A percentile compares a stretch with the other conserved stretches of the same genome.
Conservation (phyloP, 2,888 invertebrate genomes). For the Polia nebulosa region DNA sequence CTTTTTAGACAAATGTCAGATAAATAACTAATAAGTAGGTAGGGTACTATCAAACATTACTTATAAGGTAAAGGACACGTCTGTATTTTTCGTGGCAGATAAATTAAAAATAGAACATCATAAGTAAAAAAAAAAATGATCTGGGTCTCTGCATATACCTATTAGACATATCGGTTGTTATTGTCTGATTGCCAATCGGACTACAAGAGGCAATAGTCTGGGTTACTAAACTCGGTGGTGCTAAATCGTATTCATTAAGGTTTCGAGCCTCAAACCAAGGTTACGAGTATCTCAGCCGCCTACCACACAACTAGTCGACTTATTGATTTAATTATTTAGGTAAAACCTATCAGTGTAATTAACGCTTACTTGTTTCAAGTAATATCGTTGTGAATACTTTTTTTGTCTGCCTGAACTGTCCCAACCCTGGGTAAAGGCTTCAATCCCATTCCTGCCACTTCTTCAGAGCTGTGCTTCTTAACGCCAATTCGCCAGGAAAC, state of each 20-base stretch:
- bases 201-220: constrained; percentile 33
- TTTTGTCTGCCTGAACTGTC: no score
- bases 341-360: constrained; percentile 12
- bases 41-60: neutral
- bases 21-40: neutral
- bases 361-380: constrained; percentile 1
- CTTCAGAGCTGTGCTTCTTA: no score
- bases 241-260: constrained; percentile 46
- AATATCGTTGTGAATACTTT: no score
- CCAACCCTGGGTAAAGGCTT: no score
- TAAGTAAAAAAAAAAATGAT: no score
- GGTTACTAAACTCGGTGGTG: constrained; percentile 36
- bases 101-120: neutral
- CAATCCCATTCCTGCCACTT: no score
- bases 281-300: constrained; percentile 32
- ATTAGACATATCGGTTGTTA: constrained; percentile 13
- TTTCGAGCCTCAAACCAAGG: constrained; percentile 44
- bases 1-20: neutral
- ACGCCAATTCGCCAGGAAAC: no score
- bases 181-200: constrained; percentile 35
- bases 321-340: neutral
- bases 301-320: constrained; percentile 10
- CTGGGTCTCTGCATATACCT: constrained; percentile 24
- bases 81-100: neutral
- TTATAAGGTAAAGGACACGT: constrained; percentile 1